phyloP scores from a whole-genome alignment of 2,797 vertebrate genomes.

The Typhlichthys eigenmanni region DNA sequence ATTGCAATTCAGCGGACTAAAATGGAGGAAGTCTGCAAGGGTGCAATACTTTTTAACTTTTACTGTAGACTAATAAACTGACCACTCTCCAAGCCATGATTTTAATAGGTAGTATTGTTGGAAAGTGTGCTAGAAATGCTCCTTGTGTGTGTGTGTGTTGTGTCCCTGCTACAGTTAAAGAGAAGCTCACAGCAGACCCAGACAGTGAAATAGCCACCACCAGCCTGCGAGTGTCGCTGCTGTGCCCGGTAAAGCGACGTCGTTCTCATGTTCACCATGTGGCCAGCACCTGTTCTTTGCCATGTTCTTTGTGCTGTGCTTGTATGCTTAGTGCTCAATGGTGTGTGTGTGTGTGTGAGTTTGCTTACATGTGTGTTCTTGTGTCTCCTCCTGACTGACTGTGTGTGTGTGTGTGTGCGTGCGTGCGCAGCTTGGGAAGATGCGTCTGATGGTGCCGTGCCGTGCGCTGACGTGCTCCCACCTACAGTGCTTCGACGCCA shows the following conservation, averaged over 20 bases:
- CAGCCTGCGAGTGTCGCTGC: conserved; percentile 93
- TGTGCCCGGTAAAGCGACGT: conserved; percentile 87
- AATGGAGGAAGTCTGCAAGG: too few relatives aligned
- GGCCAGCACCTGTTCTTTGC: conserved; percentile 24
- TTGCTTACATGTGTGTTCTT: conserved; percentile 20
- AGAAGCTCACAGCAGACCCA: conserved; percentile 94
- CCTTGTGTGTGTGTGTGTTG: background rate
- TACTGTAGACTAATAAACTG: too few relatives aligned
- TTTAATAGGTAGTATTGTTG: conserved; percentile 1
- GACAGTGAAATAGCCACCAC: conserved; percentile 99
- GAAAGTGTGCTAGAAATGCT: conserved; percentile 1
- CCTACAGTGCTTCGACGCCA: conserved; percentile 97
- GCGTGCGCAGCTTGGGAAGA: conserved; percentile 88
- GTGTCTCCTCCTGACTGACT: conserved; percentile 23
- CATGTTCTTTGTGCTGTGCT: background rate
- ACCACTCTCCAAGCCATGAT: background rate
- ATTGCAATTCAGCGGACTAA: too few relatives aligned
- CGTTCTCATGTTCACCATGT: conserved; percentile 2
- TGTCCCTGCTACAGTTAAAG: conserved; percentile 85
- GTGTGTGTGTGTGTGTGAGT: conserved; percentile 11
- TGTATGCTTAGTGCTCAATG: conserved; percentile 2
- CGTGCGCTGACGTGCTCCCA: conserved; percentile 94
- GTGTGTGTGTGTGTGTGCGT: conserved; percentile 14
- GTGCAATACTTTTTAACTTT: too few relatives aligned
- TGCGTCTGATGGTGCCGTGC: conserved; percentile 95